A percentile compares a stretch with the other conserved stretches of the same genome.
These are phyloP conservation scores for Panagrolaimus sp. DNA, from an alignment of 1,140 invertebrate genomes.

Conservation along the genomic window DNA sequence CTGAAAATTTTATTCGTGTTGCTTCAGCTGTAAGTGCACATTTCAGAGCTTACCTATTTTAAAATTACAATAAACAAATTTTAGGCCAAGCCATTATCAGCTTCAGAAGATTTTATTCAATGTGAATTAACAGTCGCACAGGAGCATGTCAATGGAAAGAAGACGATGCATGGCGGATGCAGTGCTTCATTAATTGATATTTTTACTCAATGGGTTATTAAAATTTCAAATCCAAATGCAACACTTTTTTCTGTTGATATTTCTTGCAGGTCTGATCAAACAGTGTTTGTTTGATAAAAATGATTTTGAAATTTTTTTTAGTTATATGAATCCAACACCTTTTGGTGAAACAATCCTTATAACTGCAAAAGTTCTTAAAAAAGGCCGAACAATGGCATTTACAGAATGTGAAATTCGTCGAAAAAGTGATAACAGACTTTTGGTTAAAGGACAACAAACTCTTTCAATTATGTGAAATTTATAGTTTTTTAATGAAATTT, in stretches of 20 bases:
- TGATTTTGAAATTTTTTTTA: background rate
- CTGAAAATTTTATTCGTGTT: background rate
- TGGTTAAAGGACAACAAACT: slow-evolving; percentile 1
- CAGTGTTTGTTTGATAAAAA: no score
- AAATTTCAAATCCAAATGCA: slow-evolving; percentile 64
- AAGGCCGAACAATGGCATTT: background rate
- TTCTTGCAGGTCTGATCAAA: slow-evolving; percentile 64
- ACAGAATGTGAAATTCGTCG: slow-evolving; percentile 8
- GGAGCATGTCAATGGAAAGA: slow-evolving; percentile 71
- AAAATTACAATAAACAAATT: background rate
- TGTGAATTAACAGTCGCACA: slow-evolving; percentile 72
- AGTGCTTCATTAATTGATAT: slow-evolving; percentile 74
- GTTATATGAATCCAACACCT: background rate
- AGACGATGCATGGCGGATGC: slow-evolving; percentile 75
- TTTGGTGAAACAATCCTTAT: background rate
- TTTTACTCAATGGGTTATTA: slow-evolving; percentile 70
- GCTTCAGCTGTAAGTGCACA: slow-evolving; percentile 3
- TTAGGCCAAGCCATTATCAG: slow-evolving; percentile 29
- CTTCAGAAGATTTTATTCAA: slow-evolving; percentile 44
- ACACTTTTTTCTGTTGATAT: slow-evolving; percentile 72
- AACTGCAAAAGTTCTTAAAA: background rate
- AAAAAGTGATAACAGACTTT: background rate
- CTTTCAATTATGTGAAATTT: background rate
- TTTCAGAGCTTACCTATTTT: background rate
- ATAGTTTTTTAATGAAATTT: no score